Conservation (phyloP, 2,113 vertebrate species). For the Ascaphus truei region DNA sequence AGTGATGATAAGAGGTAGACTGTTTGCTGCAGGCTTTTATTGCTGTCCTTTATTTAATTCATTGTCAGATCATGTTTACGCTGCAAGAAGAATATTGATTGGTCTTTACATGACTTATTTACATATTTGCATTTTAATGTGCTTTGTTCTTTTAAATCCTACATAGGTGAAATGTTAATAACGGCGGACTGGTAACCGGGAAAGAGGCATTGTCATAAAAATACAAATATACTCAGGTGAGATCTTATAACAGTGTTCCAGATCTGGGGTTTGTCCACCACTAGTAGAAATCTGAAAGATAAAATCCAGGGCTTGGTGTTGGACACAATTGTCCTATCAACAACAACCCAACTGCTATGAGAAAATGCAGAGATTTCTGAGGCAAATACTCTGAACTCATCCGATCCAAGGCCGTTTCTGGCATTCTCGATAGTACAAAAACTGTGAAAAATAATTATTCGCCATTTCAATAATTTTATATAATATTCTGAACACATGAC, state of each 20-base stretch:
- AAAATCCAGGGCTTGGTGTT: conserved; percentile 23
- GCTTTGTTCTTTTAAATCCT: not conserved
- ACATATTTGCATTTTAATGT: not conserved
- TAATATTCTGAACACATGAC: too few relatives aligned
- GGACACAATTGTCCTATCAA: conserved; percentile 29
- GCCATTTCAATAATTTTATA: too few relatives aligned
- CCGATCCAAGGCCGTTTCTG: conserved; percentile 1
- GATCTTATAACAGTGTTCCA: conserved; percentile 18
- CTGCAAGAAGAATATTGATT: conserved; percentile 24
- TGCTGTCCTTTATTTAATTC: conserved; percentile 45
- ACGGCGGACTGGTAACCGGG: not conserved
- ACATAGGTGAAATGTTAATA: conserved; percentile 10
- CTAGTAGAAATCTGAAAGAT: conserved; percentile 3
- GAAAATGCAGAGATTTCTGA: conserved; percentile 21
- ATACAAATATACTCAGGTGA: not conserved
- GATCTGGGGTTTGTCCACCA: conserved; percentile 7
- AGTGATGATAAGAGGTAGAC: conserved; percentile 44
- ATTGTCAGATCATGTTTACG: conserved; percentile 55
- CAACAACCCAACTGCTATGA: conserved; percentile 17
- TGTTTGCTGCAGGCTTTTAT: conserved; percentile 39
- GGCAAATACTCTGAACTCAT: conserved; percentile 4
- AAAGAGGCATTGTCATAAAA: not conserved
- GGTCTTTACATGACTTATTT: not conserved
- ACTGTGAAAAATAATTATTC: conserved; percentile 1
- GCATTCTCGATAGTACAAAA: not conserved